phyloP scores from a whole-genome alignment of 2,888 invertebrate genomes.

The Pogonocherus hispidulus region DNA sequence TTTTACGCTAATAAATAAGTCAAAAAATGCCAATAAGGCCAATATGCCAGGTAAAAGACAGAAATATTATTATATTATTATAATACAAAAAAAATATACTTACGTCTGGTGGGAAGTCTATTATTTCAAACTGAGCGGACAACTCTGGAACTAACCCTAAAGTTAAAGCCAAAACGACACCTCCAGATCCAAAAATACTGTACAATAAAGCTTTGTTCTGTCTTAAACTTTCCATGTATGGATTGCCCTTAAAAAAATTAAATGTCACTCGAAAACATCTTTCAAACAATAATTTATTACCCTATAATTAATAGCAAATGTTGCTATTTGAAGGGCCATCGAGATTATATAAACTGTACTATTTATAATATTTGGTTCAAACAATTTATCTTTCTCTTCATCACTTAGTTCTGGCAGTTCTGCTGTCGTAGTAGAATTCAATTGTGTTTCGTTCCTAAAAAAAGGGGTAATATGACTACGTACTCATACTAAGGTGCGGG shows the following conservation, averaged over 20 bases:
- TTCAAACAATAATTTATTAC: constrained; percentile 69
- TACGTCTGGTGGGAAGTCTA: constrained; percentile 87
- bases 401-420: constrained; percentile 68
- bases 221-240: constrained; percentile 96
- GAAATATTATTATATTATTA: constrained; percentile 4
- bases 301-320: constrained; percentile 99
- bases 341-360: constrained; percentile 99
- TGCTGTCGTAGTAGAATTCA: constrained; percentile 68
- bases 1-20: too few relatives aligned
- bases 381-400: constrained; percentile 85
- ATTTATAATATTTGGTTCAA: constrained; percentile 94
- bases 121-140: constrained; percentile 93
- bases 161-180: constrained; percentile 86
- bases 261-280: too few relatives aligned
- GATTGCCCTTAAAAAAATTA: constrained; percentile 83
- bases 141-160: constrained; percentile 89
- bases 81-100: constrained; percentile 36
- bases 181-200: constrained; percentile 88
- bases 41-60: too few relatives aligned
- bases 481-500: too few relatives aligned
- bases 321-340: constrained; percentile 96
- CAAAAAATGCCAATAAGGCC: too few relatives aligned
- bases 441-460: constrained; percentile 70
- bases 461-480: constrained; percentile 19
- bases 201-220: constrained; percentile 95